These are phyloP conservation scores for Cavia aperea DNA, from an alignment of 2,113 vertebrate genomes.

Conservation along the genomic window DNA sequence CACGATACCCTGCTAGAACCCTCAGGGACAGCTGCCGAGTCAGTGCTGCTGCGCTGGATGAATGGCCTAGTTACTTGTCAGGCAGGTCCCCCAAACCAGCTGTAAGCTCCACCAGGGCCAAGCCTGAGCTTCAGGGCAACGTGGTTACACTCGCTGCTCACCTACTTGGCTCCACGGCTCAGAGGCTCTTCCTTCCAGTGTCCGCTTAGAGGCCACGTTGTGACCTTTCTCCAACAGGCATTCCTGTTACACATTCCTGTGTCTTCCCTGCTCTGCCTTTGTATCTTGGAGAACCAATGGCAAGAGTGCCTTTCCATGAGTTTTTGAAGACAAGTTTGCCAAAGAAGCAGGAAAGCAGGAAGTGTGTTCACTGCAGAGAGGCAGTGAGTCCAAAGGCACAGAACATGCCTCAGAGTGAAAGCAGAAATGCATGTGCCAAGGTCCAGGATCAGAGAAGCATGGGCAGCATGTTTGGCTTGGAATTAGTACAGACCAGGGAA, in stretches of 20 bases:
- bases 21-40: neutral
- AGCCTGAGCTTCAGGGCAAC: neutral
- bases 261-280: neutral
- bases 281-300: neutral
- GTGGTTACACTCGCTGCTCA: neutral
- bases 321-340: neutral
- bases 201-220: neutral
- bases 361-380: neutral
- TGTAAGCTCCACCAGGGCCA: neutral
- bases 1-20: neutral
- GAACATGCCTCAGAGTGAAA: neutral
- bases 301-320: neutral
- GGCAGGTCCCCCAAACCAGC: neutral
- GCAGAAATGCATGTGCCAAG: neutral
- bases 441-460: neutral
- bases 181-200: neutral
- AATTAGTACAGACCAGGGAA: neutral
- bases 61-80: neutral
- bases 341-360: neutral
- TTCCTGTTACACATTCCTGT: neutral
- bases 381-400: fast-evolving
- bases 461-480: fast-evolving
- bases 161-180: neutral
- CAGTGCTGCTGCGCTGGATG: neutral
- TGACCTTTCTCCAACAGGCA: neutral